Base-by-base conservation (phyloP, 23 tunicate species). In the Trididemnum nubilum region DNA sequence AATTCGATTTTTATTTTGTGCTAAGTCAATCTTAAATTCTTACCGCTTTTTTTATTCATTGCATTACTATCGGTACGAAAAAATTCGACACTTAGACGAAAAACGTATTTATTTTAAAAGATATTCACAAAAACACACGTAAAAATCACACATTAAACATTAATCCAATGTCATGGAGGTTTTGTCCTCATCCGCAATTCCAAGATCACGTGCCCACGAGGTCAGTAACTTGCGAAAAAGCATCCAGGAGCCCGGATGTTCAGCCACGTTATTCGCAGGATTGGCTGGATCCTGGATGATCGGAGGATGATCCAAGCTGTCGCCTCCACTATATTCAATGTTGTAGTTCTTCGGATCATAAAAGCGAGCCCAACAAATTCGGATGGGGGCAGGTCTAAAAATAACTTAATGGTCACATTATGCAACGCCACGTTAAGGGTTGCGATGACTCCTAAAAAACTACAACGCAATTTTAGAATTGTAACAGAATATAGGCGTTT, bases 281-380 rank as follows among this genome's bases (percentile, higher is more conserved):
- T 93, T 93, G 73, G 98, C 98, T 7, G 98, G 98, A 65, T 93
- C 98, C 64, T 93, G 98, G 0, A 93, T 84, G 27, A 93, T 80
- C 0, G 98, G 98, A n/a, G 95, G 85, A 54, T 72, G 79, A 34
- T 89, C 95, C 1, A 73, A 36, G 22, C 35, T 59, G 28, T 33
- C 57, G 57, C 27, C 22, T 60, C 93, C 80, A 35, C 86, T 93
- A 66, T 93, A 93, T 73, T 93, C 93, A 50, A 93, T 93, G 78
- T 83, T 93, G 89, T 87, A 93, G 33, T 93, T 82, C 26, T 81
- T 86, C 0, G 98, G 92, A 64, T 93, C 98, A 72, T 93, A 93
- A 72, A 83, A 93, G 19, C 98, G 85, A 25, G 65, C 73, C 98
- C 98, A 93, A 27, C 93, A 83, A 22, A 93, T 63, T 34, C 89